Base-by-base conservation (phyloP, 64 coral and sea anemone genomes). In the Platygyra sinensis region DNA sequence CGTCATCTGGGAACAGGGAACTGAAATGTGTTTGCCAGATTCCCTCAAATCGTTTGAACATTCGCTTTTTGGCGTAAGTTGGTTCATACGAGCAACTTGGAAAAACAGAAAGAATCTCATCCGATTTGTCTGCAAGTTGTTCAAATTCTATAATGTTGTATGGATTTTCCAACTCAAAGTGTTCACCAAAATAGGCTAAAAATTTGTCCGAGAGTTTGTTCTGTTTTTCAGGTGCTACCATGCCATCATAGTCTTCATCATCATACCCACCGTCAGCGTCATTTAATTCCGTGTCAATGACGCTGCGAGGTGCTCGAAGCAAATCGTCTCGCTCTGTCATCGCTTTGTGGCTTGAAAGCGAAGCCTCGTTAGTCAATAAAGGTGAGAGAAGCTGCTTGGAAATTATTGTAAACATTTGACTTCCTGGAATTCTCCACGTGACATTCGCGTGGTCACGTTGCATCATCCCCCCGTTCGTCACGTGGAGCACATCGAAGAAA, bases 1-100 rank as follows among this genome's bases (percentile, higher is more conserved):
- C 72, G 54, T 96, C 94, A 64, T 92, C 79, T 61, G 94, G 94
- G 80, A 89, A 96, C 28, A 92, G 79, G n/a, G 89, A 91, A 77
- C 73, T 89, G 17, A 89, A 96, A 78, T 96, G 86, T 19, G 94
- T 96, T n/a, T 54, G 73, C 89, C 89, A 96, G 24, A 96, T 55
- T 13, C 94, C 94, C 16, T 92, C 90, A 71, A 78, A 92, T 72
- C 55, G 79, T 52, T 89, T 92, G 11, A 96, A 78, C 13, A 65
- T 51, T 22, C 25, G 22, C 62, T 92, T 85, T 38, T 55, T 74
- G 10, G 33, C 30, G 42, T 86, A 92, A 7, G 78, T 89, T 27
- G 90, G 94, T 9, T 30, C 76, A 27, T 89, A 86, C 4, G 80
- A 49, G 51, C 87, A 86, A 42, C 72, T 33, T 60, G 59, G 63